Evolutionary conservation across 2,888 invertebrate species (phyloP).

Genomic region (Cinara cedri): DNA sequence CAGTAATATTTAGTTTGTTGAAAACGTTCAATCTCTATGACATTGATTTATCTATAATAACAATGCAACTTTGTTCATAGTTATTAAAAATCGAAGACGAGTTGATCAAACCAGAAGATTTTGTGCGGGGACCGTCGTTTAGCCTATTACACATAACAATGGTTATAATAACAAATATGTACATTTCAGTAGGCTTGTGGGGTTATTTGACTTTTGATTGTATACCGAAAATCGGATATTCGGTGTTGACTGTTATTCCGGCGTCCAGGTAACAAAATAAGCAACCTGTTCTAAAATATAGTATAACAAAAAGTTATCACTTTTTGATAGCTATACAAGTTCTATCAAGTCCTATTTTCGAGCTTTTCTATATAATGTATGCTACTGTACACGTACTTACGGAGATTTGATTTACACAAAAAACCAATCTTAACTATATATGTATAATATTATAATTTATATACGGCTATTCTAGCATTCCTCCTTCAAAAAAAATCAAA

Average conservation of each 20-base stretch:
- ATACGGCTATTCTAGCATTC: too few species aligned
- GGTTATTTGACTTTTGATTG: neutral
- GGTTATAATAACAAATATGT: neutral
- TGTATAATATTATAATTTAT: too few species aligned
- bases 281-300: neutral
- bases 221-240: neutral
- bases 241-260: neutral
- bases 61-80: neutral
- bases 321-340: too few species aligned
- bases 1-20: too few species aligned
- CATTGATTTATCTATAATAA: too few species aligned
- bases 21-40: too few species aligned
- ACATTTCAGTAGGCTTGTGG: conserved; percentile 11
- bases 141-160: neutral
- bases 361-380: too few species aligned
- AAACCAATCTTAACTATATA: neutral
- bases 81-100: neutral
- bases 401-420: neutral
- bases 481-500: too few species aligned
- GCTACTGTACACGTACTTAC: neutral
- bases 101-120: neutral
- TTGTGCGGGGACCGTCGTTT: neutral
- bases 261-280: conserved; percentile 1
- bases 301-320: neutral
- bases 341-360: too few species aligned